These are phyloP conservation scores for Bothrops jararaca DNA, from an alignment of 2,113 vertebrate species.

Conservation along the genomic window DNA sequence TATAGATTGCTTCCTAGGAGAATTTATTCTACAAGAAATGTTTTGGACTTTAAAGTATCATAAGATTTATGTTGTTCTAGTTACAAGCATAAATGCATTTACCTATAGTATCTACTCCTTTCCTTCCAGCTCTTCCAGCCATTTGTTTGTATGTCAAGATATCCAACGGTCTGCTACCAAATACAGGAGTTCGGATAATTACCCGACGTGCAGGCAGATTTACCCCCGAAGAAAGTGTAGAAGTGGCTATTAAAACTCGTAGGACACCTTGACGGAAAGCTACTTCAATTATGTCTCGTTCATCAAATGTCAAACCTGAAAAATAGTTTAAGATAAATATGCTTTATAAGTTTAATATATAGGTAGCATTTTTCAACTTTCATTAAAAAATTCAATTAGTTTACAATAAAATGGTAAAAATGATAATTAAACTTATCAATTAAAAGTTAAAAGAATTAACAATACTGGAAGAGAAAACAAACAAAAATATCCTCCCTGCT, in stretches of 20 bases:
- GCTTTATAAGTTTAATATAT: not conserved
- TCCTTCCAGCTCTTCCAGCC: slow-evolving; percentile 92
- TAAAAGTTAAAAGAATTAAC: not conserved
- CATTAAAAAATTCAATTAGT: not conserved
- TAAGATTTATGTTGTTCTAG: not conserved
- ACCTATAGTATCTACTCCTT: slow-evolving; percentile 91
- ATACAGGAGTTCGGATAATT: slow-evolving; percentile 89
- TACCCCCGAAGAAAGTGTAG: slow-evolving; percentile 94
- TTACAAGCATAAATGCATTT: slow-evolving; percentile 29
- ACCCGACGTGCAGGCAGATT: slow-evolving; percentile 95
- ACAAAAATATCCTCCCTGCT: not conserved
- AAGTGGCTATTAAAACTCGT: slow-evolving; percentile 87
- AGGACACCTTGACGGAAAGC: slow-evolving; percentile 87
- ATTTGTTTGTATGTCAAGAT: slow-evolving; percentile 95
- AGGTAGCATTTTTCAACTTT: not conserved
- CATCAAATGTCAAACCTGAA: slow-evolving; percentile 93
- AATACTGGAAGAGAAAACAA: not conserved
- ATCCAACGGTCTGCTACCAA: slow-evolving; percentile 84
- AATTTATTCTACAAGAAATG: not conserved
- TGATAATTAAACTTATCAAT: not conserved
- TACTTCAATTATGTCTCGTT: slow-evolving; percentile 89
- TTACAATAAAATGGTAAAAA: not conserved
- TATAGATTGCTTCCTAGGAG: not conserved
- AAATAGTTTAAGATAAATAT: not conserved
- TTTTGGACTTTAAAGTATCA: not conserved